These are phyloP conservation scores for Parazoanthus swiftii DNA, from an alignment of 92 coral and sea anemone genomes.

Conservation along the genomic window DNA sequence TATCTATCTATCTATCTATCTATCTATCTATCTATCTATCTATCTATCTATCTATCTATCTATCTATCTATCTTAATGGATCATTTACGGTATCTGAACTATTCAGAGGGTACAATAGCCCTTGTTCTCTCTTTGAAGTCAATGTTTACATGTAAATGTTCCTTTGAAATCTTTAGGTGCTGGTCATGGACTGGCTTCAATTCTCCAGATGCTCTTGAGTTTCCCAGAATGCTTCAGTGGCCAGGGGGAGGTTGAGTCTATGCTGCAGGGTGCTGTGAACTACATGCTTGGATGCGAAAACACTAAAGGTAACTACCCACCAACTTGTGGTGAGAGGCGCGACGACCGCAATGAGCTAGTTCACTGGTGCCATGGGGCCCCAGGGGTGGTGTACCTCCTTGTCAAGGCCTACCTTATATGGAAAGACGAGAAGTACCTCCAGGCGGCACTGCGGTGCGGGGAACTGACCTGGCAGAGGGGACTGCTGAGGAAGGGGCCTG, in stretches of 20 bases:
- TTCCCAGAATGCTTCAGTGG: conserved; percentile 75
- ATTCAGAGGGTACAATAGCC: too few relatives aligned
- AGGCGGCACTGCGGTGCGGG: conserved; percentile 88
- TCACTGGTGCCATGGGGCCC: conserved; percentile 99
- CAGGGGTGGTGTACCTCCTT: conserved; percentile 89
- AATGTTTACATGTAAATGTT: neutral
- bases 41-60: too few relatives aligned
- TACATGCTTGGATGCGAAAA: conserved; percentile 65
- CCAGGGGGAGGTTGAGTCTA: conserved; percentile 64
- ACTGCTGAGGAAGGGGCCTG: conserved; percentile 88
- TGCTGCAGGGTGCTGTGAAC: conserved; percentile 70
- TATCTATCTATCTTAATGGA: too few relatives aligned
- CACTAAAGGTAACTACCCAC: conserved; percentile 84
- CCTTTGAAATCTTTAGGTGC: conserved; percentile 62
- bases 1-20: too few relatives aligned
- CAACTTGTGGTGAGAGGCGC: conserved; percentile 61
- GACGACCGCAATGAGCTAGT: conserved; percentile 63
- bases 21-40: too few relatives aligned
- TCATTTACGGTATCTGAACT: too few relatives aligned
- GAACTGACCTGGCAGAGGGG: conserved; percentile 88
- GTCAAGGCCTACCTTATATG: conserved; percentile 88
- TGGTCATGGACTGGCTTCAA: conserved; percentile 89
- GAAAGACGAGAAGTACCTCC: conserved; percentile 85
- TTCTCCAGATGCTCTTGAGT: conserved; percentile 77
- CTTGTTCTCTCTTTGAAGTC: too few relatives aligned